These are phyloP conservation scores for Lathamus discolor DNA, from an alignment of 2,113 vertebrate species.

Conservation along the genomic window DNA sequence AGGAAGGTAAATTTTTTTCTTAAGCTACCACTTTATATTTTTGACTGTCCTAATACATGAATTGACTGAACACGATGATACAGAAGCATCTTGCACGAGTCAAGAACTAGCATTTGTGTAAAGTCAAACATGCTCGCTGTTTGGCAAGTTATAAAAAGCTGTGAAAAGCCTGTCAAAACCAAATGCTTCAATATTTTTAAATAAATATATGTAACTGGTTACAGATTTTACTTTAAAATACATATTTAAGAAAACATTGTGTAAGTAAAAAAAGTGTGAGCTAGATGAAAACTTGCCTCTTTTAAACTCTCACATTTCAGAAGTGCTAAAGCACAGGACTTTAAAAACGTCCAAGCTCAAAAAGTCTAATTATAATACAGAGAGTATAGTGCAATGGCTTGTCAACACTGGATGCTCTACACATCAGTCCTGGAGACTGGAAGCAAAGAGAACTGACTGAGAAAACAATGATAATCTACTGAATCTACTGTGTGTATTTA, in stretches of 20 bases:
- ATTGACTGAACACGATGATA: neutral
- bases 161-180: neutral
- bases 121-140: neutral
- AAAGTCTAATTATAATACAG: neutral
- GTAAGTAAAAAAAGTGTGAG: neutral
- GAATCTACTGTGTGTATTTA: fast-evolving
- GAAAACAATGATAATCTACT: neutral
- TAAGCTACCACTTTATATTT: neutral
- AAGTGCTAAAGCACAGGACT: neutral
- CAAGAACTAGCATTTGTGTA: neutral
- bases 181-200: neutral
- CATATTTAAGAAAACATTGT: neutral
- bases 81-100: neutral
- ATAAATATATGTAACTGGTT: neutral
- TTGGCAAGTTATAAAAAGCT: neutral
- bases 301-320: neutral
- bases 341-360: neutral
- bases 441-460: neutral
- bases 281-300: neutral
- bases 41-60: neutral
- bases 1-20: neutral
- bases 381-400: neutral
- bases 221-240: neutral
- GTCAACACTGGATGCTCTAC: neutral
- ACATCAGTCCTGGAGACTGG: neutral